Evolutionary conservation across 1,140 invertebrate genomes (phyloP).

Genomic region (Lepidurus couesii): DNA sequence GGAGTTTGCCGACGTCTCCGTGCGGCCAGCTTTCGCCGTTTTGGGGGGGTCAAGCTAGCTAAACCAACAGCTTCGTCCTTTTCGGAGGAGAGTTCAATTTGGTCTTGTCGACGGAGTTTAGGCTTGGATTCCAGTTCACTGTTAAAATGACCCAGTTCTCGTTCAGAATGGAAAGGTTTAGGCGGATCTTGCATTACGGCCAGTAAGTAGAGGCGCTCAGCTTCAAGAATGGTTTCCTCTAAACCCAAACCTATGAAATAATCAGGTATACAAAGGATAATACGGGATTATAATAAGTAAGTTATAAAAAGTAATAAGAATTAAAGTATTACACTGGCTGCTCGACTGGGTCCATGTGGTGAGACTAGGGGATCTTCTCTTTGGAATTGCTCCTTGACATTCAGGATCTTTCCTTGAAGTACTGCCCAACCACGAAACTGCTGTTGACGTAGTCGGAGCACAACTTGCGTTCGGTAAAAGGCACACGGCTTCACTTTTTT

Average conservation of each 20-base stretch:
- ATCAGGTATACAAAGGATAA: neutral
- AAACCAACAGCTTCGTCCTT: neutral
- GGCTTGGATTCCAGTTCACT: neutral
- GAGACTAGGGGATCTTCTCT: neutral
- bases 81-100: neutral
- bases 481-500: conserved; percentile 31
- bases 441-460: neutral
- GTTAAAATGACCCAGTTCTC: neutral
- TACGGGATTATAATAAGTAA: neutral
- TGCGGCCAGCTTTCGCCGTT: conserved; percentile 37
- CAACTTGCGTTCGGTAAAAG: conserved; percentile 22
- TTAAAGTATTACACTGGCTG: neutral
- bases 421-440: neutral
- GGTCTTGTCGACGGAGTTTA: neutral
- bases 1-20: conserved; percentile 37
- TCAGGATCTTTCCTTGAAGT: conserved; percentile 1
- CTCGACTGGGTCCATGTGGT: neutral
- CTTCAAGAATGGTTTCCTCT: neutral
- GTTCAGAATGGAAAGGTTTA: neutral
- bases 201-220: neutral
- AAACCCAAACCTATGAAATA: neutral
- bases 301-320: neutral
- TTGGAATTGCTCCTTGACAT: conserved; percentile 1
- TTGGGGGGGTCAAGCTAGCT: conserved; percentile 38
- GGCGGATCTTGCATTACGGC: neutral